phyloP scores from a whole-genome alignment of 2,888 invertebrate species.

The Agrotis puta region DNA sequence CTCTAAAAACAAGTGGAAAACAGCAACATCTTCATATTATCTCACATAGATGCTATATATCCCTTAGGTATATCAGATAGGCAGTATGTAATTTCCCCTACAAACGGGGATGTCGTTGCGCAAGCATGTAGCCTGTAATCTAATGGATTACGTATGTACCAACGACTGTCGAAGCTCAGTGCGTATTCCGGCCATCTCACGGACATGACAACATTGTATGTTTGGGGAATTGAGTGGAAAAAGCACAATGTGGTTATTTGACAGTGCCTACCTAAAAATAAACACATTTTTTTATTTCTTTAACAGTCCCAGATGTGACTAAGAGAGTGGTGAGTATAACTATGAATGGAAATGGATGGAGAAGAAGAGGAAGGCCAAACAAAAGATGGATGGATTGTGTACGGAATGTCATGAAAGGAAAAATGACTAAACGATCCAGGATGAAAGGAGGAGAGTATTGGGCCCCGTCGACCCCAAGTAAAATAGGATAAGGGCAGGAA shows the following conservation, averaged over 20 bases:
- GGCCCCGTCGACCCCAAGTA: no score
- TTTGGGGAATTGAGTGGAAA: not conserved
- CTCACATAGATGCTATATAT: not conserved
- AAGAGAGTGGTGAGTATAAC: no score
- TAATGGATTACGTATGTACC: conserved; percentile 53
- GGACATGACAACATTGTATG: conserved; percentile 18
- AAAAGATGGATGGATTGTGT: no score
- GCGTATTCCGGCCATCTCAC: not conserved
- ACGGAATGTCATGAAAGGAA: no score
- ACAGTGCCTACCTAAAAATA: not conserved
- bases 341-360: no score
- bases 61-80: not conserved
- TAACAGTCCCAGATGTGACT: no score
- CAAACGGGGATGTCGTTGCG: conserved; percentile 12
- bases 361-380: no score
- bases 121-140: conserved; percentile 40
- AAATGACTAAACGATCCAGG: no score
- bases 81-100: not conserved
- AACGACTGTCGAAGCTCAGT: conserved; percentile 31
- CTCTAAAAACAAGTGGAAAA: no score
- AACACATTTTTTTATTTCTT: not conserved
- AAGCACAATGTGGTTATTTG: not conserved
- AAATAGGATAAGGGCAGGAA: no score
- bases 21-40: not conserved
- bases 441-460: no score